Evolutionary conservation across 2,888 invertebrate genomes (phyloP), one percentile per base, ranked within the genome.

Genomic region (Melikaiella ostensackeni): DNA sequence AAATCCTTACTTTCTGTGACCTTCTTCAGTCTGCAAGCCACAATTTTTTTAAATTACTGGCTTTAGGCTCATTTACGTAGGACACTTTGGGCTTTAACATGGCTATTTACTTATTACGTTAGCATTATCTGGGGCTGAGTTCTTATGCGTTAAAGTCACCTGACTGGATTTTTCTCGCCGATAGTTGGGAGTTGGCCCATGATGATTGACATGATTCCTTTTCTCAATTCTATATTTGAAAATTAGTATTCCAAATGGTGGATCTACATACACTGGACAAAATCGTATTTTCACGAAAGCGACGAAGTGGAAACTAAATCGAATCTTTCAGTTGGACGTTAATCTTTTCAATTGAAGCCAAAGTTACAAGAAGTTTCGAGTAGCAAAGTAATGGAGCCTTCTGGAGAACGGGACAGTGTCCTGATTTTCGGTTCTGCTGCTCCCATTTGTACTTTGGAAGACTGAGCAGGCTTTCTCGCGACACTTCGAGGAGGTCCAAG

Each of bases 401-500:
- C 55, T 46, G n/a, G 35, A 38, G 38, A 38, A 64, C 13, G 24
- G 64, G 21, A 42, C 38, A 64, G 16, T 11, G 30, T 75, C 27
- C 21, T 42, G 77, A 77, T 79, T 80, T 77, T 78, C 73, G 73
- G 73, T 75, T 80, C 61, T 73, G 55, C 46, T 63, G 84, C 84
- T 84, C 82, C 82, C 76, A 27, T 80, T 81, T 79, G 79, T 80
- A 84, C 79, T 77, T 70, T 78, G 35, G 38, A 46, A 74, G 78
- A 75, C 55, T 73, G 62, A 77, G 50, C 74, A 74, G 74, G 80
- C 30, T 62, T 62, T 62, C 62, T 62, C 63, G 76, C 76, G 55
- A 82, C 75, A 80, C 87, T 89, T 88, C 86, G 88, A 88, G 88
- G 89, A 89, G 89, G 88, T 89, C 88, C 82, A 79, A 78, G 79